Base-by-base conservation (phyloP, 2,797 vertebrate species). In the Pantherophis alleghaniensis region DNA sequence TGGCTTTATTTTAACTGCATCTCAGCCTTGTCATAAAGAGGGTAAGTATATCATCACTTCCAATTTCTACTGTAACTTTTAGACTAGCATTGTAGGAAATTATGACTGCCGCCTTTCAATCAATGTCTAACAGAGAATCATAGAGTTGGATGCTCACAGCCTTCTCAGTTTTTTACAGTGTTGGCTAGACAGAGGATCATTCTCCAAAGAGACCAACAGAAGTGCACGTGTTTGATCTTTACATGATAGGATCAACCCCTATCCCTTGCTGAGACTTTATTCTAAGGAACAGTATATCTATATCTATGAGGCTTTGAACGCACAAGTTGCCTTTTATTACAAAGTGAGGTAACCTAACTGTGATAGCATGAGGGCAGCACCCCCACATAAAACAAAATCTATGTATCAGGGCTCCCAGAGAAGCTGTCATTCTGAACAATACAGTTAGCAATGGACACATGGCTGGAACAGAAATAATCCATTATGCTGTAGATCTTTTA, bases 391-490 rank as follows among this genome's bases (percentile, higher is more conserved):
- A 90, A 88, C 66, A 47, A 91, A 61, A 7, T 61, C 13, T 88
- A 91, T 11, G 37, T 24, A 90, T 87, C 37, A 90, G 79, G 37
- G 87, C 63, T 92, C 24, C 61, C 94, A 7, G 0, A 1, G 16
- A 4, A 79, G 26, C 69, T 90, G 55, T 24, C 88, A 87, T n/a
- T 69, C 60, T 91, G 26, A 91, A 94, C 89, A 69, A 13, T 57
- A 6, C 79, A 74, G 14, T 74, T 93, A 93, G 92, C 74, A 89
- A n/a, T 51, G 63, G 83, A 28, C 59, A 57, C 32, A 95, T 87
- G 94, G 92, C 90, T 4, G 7, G 89, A 96, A 90, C 24, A 87
- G 91, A 94, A 95, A 93, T n/a, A 93, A 93, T 94, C 94, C 92
- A 79, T 88, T 37, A 86, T 89, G 53, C 87, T 55, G n/a, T 86